These are phyloP conservation scores for Cactoblastis cactorum DNA, from an alignment of 2,888 invertebrate species.

Conservation along the genomic window DNA sequence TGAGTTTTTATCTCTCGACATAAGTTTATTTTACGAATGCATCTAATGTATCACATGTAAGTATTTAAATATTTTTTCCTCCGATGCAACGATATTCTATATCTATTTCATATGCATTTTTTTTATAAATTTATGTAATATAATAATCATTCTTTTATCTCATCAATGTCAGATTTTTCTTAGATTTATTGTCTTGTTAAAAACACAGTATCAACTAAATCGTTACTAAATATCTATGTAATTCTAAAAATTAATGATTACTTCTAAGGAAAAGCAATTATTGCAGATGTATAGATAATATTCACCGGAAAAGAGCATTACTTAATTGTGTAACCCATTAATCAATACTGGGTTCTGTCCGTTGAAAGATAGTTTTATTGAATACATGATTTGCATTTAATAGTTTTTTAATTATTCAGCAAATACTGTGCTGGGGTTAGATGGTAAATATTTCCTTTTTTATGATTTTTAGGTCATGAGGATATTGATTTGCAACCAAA, in stretches of 20 bases:
- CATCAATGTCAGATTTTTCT: neutral
- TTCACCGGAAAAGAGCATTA: conserved; percentile 21
- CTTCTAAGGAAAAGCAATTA: conserved; percentile 22
- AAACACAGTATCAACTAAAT: conserved; percentile 21
- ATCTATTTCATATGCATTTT: too few relatives aligned
- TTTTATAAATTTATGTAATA: too few relatives aligned
- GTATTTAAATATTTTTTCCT: too few relatives aligned
- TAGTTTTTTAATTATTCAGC: conserved; percentile 10
- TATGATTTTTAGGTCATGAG: neutral
- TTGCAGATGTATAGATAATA: conserved; percentile 16
- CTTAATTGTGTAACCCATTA: conserved; percentile 17
- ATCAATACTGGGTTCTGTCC: conserved; percentile 14
- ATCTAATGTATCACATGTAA: too few relatives aligned
- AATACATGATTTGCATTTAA: conserved; percentile 15
- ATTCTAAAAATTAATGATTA: conserved; percentile 15
- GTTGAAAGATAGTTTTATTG: conserved; percentile 5
- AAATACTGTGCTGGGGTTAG: neutral
- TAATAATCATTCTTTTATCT: too few relatives aligned
- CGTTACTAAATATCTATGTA: neutral
- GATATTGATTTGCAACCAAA: too few relatives aligned
- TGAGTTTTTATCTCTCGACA: conserved; percentile 35
- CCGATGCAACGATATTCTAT: too few relatives aligned
- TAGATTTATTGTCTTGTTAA: neutral
- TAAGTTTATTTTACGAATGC: neutral
- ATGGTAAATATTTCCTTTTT: neutral